Evolutionary conservation across 1,140 invertebrate species (phyloP), one percentile per base, ranked within the genome.

Genomic region (Drosophila tsacasi): DNA sequence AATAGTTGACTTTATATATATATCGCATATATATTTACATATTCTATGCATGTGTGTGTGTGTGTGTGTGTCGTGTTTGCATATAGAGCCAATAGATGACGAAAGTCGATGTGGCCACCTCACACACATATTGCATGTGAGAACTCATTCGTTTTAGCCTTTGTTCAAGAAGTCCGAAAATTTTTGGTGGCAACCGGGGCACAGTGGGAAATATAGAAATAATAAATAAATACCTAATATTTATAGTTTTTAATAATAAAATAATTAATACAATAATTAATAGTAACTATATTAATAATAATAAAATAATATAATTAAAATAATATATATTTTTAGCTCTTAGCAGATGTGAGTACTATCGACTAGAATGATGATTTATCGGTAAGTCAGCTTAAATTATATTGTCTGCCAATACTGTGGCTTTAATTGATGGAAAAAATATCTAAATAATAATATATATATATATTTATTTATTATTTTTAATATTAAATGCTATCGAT

Each of bases 81-180:
- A 81, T 81, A 79, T 67, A 69, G 49, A 47, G 79, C 83, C 83
- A 83, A 87, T 87, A 89, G 79, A 83, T 89, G 84, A 87, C 84
- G 81, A 84, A 83, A 84, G 81, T 46, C 73, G 50, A 59, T 62
- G 67, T 19, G 47, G 73, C 39, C 30, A 58, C 50, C 49, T 44
- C 50, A 64, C 65, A 74, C 84, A 57, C 84, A 83, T 47, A 47
- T 87, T 87, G 84, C 84, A 87, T 87, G 84, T 83, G 73, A 78
- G 76, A 83, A 87, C 79, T 65, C 83, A 86, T 74, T 83, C 83
- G 84, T 73, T 85, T 49, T 85, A 54, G 71, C 66, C 72, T 86
- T 86, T 81, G 78, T 47, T 52, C 13, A 79, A 83, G 69, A 79
- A 86, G 80, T 84, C 64, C 83, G 47, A 85, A 25, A 47, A 75